These are phyloP conservation scores for Xanthia icteritia DNA, from an alignment of 2,888 invertebrate species.

Conservation along the genomic window DNA sequence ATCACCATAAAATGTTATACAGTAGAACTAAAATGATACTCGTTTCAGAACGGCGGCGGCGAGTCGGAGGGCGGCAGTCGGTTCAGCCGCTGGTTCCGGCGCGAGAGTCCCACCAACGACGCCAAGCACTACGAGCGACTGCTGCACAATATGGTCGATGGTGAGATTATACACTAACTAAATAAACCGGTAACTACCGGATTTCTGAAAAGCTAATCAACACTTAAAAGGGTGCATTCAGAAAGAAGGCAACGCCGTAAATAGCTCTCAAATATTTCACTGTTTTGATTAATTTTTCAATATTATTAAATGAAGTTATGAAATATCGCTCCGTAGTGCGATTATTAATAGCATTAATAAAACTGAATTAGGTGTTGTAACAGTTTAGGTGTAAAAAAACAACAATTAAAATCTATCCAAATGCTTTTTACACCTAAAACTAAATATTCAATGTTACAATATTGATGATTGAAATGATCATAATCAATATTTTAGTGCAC, in stretches of 20 bases:
- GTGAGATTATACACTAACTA: slow-evolving; percentile 74
- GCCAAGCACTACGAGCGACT: slow-evolving; percentile 83
- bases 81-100: slow-evolving; percentile 95
- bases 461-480: no score
- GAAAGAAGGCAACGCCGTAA: not conserved
- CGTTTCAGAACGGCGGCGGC: slow-evolving; percentile 91
- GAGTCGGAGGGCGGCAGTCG: slow-evolving; percentile 92
- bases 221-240: not conserved
- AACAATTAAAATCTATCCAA: no score
- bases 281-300: no score
- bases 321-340: no score
- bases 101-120: slow-evolving; percentile 91
- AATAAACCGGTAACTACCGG: not conserved
- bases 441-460: no score
- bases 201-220: not conserved
- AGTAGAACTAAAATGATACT: not conserved
- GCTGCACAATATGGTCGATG: slow-evolving; percentile 92
- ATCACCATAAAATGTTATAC: not conserved
- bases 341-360: no score
- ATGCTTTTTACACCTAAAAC: no score
- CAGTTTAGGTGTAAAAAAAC: no score
- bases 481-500: no score
- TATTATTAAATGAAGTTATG: no score
- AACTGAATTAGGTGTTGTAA: no score
- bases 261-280: no score